Percentiles rank a stretch among this genome's conserved stretches.
Evolutionary conservation across 2,113 vertebrate species (phyloP).

Genomic region (Antennarius striatus): DNA sequence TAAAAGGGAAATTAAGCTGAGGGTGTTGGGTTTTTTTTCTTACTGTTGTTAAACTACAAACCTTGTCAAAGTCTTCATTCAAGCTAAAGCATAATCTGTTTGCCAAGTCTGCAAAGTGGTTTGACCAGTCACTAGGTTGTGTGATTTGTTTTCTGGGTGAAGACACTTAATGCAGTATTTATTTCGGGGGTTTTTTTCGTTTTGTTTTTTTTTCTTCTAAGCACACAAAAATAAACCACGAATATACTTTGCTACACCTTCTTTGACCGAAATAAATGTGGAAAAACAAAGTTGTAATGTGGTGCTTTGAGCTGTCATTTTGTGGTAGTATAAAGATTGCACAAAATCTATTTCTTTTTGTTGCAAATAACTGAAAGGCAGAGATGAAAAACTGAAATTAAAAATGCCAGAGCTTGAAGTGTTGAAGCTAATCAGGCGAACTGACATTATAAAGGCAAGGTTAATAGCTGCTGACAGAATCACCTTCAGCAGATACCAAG

Average conservation of each 20-base stretch:
- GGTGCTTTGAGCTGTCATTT: too few species aligned
- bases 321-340: too few species aligned
- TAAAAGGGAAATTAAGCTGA: conserved; percentile 35
- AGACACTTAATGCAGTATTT: not conserved
- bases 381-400: conserved; percentile 14
- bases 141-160: conserved; percentile 18
- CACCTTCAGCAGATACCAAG: conserved; percentile 60
- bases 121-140: conserved; percentile 7
- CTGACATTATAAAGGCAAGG: conserved; percentile 64
- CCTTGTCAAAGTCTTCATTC: conserved; percentile 31
- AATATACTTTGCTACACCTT: too few species aligned
- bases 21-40: not conserved
- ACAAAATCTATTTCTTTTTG: too few species aligned
- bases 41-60: conserved; percentile 20
- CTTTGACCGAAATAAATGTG: too few species aligned
- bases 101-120: conserved; percentile 21
- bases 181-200: not conserved
- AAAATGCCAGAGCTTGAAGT: conserved; percentile 64
- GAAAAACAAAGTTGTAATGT: too few species aligned
- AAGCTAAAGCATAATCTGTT: conserved; percentile 31
- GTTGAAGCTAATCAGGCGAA: conserved; percentile 66
- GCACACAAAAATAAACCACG: too few species aligned
- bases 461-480: conserved; percentile 73
- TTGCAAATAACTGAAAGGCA: too few species aligned
- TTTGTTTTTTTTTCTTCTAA: too few species aligned